Evolutionary conservation across 2,888 invertebrate genomes (phyloP).

Genomic region (Anarsia innoxiella): DNA sequence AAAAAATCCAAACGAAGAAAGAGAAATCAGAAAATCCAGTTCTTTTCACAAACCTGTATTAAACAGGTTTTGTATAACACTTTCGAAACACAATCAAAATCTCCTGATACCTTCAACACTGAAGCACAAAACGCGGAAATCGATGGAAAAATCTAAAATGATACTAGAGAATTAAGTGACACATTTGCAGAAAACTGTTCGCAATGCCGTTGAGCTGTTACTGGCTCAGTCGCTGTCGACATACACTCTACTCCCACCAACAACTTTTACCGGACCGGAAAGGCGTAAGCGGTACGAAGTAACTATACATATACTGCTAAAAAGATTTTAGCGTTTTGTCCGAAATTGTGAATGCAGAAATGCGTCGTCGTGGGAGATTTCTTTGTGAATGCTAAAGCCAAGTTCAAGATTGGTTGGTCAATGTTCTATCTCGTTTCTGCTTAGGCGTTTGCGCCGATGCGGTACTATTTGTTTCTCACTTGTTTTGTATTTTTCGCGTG

Average conservation of each 20-base stretch:
- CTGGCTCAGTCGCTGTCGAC: slow-evolving; percentile 30
- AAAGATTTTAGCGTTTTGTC: slow-evolving; percentile 22
- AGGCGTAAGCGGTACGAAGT: slow-evolving; percentile 23
- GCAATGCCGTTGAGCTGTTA: slow-evolving; percentile 26
- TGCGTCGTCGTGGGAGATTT: slow-evolving; percentile 36
- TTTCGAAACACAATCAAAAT: slow-evolving; percentile 15
- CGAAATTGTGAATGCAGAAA: slow-evolving; percentile 22
- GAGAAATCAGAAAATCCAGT: slow-evolving; percentile 24
- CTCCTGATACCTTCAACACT: slow-evolving; percentile 1
- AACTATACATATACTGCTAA: no score
- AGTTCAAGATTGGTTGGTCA: slow-evolving; percentile 21
- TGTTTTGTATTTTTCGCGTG: no score
- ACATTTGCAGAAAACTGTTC: slow-evolving; percentile 17
- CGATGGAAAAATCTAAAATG: slow-evolving; percentile 1
- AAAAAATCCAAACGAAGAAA: slow-evolving; percentile 22
- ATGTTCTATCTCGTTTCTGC: slow-evolving; percentile 31
- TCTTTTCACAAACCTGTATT: slow-evolving; percentile 25
- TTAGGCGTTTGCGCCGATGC: slow-evolving; percentile 28
- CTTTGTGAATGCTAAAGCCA: slow-evolving; percentile 47
- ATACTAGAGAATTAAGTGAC: slow-evolving; percentile 4
- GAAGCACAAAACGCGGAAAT: slow-evolving; percentile 7
- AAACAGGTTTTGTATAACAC: slow-evolving; percentile 24
- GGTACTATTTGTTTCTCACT: slow-evolving; percentile 12
- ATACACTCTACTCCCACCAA: slow-evolving; percentile 24
- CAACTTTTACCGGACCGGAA: slow-evolving; percentile 26